Conservation (phyloP, 2,797 vertebrate genomes). For the Euphonia xanthogaster region DNA sequence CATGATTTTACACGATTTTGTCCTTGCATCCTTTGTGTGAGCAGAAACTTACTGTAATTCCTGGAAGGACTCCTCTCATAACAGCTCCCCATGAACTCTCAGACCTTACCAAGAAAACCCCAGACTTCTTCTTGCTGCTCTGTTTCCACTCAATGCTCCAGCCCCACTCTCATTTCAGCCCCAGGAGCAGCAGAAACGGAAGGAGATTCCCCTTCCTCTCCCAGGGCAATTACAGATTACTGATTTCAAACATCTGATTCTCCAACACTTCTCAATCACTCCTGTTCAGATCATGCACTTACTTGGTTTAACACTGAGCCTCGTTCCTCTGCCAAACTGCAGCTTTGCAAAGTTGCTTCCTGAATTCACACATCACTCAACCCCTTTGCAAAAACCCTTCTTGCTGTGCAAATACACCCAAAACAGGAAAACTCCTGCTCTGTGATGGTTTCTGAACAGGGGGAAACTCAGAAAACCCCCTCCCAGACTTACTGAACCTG, state of each 20-base stretch:
- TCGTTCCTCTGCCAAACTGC: background rate
- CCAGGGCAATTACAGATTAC: background rate
- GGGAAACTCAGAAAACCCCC: background rate
- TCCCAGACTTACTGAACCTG: background rate
- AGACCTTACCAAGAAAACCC: fast-evolving
- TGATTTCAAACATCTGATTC: background rate
- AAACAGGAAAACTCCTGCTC: background rate
- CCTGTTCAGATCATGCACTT: background rate
- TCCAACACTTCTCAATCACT: background rate
- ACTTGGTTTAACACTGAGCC: background rate
- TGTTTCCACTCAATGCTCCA: background rate
- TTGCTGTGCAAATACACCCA: background rate
- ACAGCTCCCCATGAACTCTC: background rate
- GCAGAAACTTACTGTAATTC: background rate
- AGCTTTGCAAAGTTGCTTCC: fast-evolving
- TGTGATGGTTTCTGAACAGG: background rate
- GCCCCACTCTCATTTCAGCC: background rate
- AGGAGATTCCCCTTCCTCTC: background rate
- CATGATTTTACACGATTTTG: background rate
- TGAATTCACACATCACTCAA: background rate
- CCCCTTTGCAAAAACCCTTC: background rate
- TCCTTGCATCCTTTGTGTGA: background rate
- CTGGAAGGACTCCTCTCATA: background rate
- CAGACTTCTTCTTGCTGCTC: background rate
- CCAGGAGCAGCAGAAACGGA: fast-evolving